Evolutionary conservation across 2,797 vertebrate genomes (phyloP).

Genomic region (Dendrocincla fuliginosa): DNA sequence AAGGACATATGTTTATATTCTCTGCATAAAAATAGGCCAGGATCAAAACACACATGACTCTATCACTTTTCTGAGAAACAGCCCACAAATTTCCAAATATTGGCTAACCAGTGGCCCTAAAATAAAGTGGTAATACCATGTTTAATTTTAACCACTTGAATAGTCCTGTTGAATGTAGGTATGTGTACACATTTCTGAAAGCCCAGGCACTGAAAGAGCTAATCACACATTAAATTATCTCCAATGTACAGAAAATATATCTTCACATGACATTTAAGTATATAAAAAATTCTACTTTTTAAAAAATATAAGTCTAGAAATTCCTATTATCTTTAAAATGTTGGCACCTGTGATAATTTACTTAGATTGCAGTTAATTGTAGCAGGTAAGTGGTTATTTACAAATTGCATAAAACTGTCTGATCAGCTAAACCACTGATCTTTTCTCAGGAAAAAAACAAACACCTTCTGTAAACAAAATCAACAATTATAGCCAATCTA

Average conservation of each 20-base stretch:
- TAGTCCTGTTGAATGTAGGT: background rate
- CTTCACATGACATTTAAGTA: background rate
- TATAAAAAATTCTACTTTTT: background rate
- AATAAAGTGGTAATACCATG: background rate
- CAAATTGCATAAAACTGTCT: background rate
- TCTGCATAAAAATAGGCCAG: background rate
- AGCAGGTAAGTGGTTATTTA: conserved; percentile 13
- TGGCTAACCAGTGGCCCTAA: background rate
- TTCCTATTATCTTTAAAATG: background rate
- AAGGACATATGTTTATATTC: background rate
- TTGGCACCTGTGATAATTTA: background rate
- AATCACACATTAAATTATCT: background rate
- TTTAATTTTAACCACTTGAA: conserved; percentile 20
- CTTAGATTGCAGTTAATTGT: background rate
- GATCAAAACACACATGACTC: background rate
- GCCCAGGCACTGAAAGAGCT: background rate
- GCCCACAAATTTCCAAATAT: background rate
- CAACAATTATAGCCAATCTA: background rate
- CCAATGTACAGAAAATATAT: background rate
- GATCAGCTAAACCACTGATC: background rate
- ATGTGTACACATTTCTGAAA: background rate
- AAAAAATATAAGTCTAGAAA: background rate
- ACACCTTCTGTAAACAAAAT: background rate
- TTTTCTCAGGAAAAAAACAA: background rate
- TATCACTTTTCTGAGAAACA: background rate